These are phyloP conservation scores for Zaprionus inermis DNA, from an alignment of 1,140 invertebrate genomes.

Conservation along the genomic window DNA sequence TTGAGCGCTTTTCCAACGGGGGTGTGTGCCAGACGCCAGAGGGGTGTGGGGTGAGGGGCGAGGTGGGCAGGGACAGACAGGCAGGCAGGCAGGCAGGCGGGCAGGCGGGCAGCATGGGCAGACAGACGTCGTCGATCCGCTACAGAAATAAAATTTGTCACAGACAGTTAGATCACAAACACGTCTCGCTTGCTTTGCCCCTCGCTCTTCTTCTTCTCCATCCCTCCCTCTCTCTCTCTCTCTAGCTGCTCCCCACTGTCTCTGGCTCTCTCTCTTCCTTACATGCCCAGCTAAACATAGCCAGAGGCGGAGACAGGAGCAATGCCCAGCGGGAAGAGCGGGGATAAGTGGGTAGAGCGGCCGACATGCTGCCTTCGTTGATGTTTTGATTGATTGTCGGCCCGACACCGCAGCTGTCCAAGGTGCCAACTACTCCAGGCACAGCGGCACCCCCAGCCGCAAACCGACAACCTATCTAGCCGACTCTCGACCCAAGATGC, in stretches of 20 bases:
- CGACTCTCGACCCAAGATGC: neutral
- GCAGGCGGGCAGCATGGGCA: neutral
- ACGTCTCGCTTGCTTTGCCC: slow-evolving; percentile 28
- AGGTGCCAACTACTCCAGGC: slow-evolving; percentile 56
- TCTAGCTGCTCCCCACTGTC: neutral
- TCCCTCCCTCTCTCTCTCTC: slow-evolving; percentile 8
- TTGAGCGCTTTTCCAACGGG: slow-evolving; percentile 45
- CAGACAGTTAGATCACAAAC: slow-evolving; percentile 77
- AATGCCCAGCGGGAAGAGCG: neutral
- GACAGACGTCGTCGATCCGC: slow-evolving; percentile 67
- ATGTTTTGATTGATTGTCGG: slow-evolving; percentile 78
- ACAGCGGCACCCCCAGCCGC: neutral
- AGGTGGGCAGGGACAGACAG: neutral
- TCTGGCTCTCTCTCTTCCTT: slow-evolving; percentile 7
- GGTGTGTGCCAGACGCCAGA: neutral
- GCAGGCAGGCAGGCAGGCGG: neutral
- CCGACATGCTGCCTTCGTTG: slow-evolving; percentile 33
- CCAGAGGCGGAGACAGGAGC: slow-evolving; percentile 38
- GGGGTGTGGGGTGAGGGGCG: neutral
- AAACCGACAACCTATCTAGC: neutral
- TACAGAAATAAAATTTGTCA: slow-evolving; percentile 81
- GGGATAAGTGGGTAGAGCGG: neutral
- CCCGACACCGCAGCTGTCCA: slow-evolving; percentile 46
- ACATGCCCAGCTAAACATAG: slow-evolving; percentile 54
- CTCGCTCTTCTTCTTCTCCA: neutral